Evolutionary conservation across 1,140 invertebrate species (phyloP), one percentile per base, ranked within the genome.

Genomic region (Drosophila sucinea): DNA sequence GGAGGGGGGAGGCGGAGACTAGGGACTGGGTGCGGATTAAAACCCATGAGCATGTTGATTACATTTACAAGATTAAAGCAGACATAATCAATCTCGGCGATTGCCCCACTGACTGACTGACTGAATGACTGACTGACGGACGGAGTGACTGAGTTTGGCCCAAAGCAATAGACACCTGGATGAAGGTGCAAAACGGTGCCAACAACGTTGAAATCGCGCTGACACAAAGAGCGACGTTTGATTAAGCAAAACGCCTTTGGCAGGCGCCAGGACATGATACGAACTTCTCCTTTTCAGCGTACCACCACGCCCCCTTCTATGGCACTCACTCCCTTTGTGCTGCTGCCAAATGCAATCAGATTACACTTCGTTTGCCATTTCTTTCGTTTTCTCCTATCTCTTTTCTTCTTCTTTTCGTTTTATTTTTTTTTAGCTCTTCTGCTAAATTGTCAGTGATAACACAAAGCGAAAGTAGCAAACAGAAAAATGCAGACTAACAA

Each of bases 311-410:
- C 25, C 65, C 33, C n/a, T 11, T 8, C 17, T n/a, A 25, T 23
- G 29, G 32, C 30, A 10, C 35, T 68, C 25, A 67, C 55, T 67
- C 58, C 32, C 78, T 86, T 81, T 79, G 82, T 70, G 78, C 66
- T 58, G 79, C 70, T 86, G 82, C 75, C 78, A 81, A 78, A 82
- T 81, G 79, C 82, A 85, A 86, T 85, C 78, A 86, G 82, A 85
- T 86, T 85, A 81, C 74, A 86, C 66, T 69, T 85, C 69, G 82
- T 79, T 86, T 75, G 73, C 35, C 67, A 40, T 67, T 51, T 51
- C 44, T 51, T 51, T 25, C 44, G 23, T 51, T 51, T 51, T 51
- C 44, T 51, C 8, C 44, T 51, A 51, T 67, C 41, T 65, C 44
- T 47, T 32, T 4, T 7, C 8, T 61, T 40, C 17, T 17, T 17